phyloP scores from a whole-genome alignment of 1,140 invertebrate species.

The Lordiphosa stackelbergi region DNA sequence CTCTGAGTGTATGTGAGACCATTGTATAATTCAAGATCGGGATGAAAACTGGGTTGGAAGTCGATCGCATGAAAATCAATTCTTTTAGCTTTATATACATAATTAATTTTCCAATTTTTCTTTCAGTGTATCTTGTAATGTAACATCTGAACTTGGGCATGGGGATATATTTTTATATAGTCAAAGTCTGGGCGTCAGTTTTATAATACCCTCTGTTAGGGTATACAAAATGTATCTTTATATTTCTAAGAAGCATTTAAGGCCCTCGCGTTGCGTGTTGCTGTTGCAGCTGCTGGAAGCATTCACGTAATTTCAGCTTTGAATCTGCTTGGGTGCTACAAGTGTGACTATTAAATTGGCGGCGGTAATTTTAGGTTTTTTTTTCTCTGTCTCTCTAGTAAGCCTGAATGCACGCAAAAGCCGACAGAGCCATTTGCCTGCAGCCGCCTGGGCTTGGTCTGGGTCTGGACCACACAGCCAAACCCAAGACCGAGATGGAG shows the following conservation, averaged over 20 bases:
- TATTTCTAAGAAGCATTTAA: conserved; percentile 73
- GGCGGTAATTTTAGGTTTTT: conserved; percentile 62
- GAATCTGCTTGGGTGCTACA: conserved; percentile 50
- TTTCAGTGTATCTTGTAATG: too few relatives aligned
- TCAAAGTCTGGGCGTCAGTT: too few relatives aligned
- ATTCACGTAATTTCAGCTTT: conserved; percentile 55
- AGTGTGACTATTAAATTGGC: conserved; percentile 76
- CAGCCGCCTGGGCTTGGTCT: conserved; percentile 45
- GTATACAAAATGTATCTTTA: conserved; percentile 43
- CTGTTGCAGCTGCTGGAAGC: conserved; percentile 39
- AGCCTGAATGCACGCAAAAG: conserved; percentile 40
- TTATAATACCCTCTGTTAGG: too few relatives aligned
- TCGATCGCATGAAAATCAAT: too few relatives aligned
- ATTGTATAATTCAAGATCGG: too few relatives aligned
- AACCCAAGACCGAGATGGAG: conserved; percentile 17
- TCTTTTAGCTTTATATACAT: too few relatives aligned
- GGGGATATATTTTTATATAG: too few relatives aligned
- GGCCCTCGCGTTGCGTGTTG: conserved; percentile 58
- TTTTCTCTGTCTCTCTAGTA: conserved; percentile 39
- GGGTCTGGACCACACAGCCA: conserved; percentile 57
- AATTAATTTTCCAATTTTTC: too few relatives aligned
- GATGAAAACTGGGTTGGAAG: too few relatives aligned
- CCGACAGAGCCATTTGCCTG: conserved; percentile 15
- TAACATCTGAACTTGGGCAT: too few relatives aligned
- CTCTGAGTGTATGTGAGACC: too few relatives aligned